Evolutionary conservation across 2,113 vertebrate genomes (phyloP), one percentile per base, ranked within the genome.

Genomic region (Phocoena sinus): DNA sequence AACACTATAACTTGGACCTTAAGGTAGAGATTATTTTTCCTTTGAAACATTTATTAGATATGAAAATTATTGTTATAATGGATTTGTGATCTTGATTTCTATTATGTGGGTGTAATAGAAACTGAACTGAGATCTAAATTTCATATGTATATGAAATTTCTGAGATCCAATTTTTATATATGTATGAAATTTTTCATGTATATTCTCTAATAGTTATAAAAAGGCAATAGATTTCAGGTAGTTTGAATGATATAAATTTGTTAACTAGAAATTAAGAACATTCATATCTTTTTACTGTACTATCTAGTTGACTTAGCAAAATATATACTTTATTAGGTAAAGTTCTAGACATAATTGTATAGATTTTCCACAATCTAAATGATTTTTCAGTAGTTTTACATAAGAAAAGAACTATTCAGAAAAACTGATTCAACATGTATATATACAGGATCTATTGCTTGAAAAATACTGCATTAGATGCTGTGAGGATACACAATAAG

Each of bases 341-440:
- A 70, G 5, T 50, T 70, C 2, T 81, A 67, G 77, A 73, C 4
- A 81, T 23, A 89, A 70, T 70, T 81, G 65, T 60, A 33, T 23
- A 67, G n/a, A 63, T 76, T 89, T 93, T 83, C 33, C 6, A 53
- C 6, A 73, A 28, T 58, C 4, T 85, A 73, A 70, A n/a, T 83
- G 92, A 87, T 67, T 83, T 93, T 85, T 76, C 17, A 80, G 18
- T 84, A 79, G n/a, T 14, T 92, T 96, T n/a, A 95, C 26, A 93
- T 68, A 26, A 82, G 53, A 92, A 21, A 89, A 70, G 5, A 70
- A 44, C 6, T 31, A 67, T 71, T 91, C n/a, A 79, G 26, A 90
- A 70, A 91, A 86, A 67, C 1, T n/a, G 41, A 82, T 79, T 93
- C 28, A 62, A 47, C 38, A 73, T 53, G 50, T 62, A 38, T 62